These are phyloP conservation scores for Tenthredo amoena DNA, from an alignment of 2,888 invertebrate genomes.

Conservation along the genomic window DNA sequence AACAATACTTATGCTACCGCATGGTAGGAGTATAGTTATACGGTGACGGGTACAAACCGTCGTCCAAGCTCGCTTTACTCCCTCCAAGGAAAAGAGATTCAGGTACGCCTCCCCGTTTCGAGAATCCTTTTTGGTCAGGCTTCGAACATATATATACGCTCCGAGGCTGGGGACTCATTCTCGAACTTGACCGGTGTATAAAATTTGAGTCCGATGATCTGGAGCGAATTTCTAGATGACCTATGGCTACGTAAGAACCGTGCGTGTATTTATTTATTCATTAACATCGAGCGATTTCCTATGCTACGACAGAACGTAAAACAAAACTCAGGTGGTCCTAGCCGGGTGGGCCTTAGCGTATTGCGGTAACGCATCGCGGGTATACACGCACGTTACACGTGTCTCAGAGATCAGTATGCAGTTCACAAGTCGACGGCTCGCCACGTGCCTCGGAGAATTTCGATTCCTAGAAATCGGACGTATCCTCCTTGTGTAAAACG, in stretches of 20 bases:
- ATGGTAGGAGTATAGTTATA: conserved; percentile 14
- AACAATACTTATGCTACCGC: conserved; percentile 32
- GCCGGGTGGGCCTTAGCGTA: conserved; percentile 57
- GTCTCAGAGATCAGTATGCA: conserved; percentile 59
- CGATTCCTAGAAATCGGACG: not conserved
- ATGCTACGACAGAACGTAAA: not conserved
- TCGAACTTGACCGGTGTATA: not conserved
- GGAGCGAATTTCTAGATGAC: not conserved
- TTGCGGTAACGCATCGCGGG: conserved; percentile 55
- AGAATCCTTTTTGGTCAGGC: not conserved
- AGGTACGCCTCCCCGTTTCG: not conserved
- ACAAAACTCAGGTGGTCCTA: conserved; percentile 47
- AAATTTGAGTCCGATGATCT: not conserved
- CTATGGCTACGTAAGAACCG: not conserved
- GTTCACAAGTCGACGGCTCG: conserved; percentile 54
- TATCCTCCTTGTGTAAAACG: not conserved
- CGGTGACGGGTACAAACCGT: conserved; percentile 49
- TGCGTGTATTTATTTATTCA: not conserved
- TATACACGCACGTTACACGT: conserved; percentile 53
- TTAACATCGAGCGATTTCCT: not conserved
- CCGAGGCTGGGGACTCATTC: not conserved
- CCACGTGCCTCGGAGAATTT: conserved; percentile 42
- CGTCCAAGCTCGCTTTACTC: conserved; percentile 31
- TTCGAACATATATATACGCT: not conserved
- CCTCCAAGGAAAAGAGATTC: conserved; percentile 31